phyloP scores from a whole-genome alignment of 2,888 invertebrate species.

The Ectemnius cavifrons region DNA sequence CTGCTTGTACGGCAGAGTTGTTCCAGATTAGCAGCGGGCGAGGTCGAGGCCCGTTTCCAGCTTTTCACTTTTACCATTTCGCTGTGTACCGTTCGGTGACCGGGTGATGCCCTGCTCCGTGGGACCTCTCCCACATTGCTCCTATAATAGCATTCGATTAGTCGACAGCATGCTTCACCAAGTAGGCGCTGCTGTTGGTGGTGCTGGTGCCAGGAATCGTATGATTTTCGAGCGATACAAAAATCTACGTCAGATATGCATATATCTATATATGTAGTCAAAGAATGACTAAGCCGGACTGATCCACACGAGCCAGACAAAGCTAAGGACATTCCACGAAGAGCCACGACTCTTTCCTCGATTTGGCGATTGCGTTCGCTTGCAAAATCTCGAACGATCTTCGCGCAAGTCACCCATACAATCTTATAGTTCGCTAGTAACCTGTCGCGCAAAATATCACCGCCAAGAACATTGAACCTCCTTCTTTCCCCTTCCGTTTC shows the following conservation, averaged over 20 bases:
- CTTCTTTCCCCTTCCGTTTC: no score
- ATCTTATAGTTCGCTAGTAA: background rate
- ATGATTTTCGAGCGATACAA: background rate
- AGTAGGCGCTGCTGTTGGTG: no score
- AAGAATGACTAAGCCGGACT: no score
- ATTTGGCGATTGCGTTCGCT: background rate
- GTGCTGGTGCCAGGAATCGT: background rate
- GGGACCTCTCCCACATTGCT: constrained; percentile 6
- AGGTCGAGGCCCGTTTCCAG: constrained; percentile 26
- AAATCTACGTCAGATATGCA: background rate
- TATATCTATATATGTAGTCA: background rate
- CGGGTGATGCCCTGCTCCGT: constrained; percentile 5
- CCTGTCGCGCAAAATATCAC: no score
- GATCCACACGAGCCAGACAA: no score
- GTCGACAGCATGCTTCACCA: background rate
- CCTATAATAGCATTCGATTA: constrained; percentile 5
- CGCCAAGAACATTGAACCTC: no score
- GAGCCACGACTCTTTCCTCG: constrained; percentile 1
- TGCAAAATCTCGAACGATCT: background rate
- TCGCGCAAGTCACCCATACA: background rate
- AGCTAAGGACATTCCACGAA: background rate
- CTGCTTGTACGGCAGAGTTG: no score
- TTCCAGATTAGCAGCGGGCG: constrained; percentile 11
- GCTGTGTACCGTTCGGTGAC: constrained; percentile 19
- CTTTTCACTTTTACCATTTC: constrained; percentile 40